A percentile compares a stretch with the other conserved stretches of the same genome.
Evolutionary conservation across 2,113 vertebrate genomes (phyloP).

Genomic region (Pholis gunnellus): DNA sequence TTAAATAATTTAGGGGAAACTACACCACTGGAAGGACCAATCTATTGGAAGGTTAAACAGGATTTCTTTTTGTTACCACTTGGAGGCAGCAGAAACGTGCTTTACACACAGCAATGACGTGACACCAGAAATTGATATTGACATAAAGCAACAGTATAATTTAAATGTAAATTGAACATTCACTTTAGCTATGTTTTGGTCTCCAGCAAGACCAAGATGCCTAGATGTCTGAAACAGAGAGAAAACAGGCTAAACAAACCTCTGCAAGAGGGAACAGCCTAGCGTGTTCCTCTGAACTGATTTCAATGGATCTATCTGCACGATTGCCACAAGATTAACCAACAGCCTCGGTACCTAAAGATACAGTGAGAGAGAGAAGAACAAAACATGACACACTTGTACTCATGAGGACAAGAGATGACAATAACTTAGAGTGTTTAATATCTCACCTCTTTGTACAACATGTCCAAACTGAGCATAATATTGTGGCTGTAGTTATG

Average conservation of each 20-base stretch:
- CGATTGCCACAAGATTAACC: slow-evolving; percentile 88
- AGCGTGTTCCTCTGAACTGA: slow-evolving; percentile 79
- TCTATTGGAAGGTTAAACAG: background rate
- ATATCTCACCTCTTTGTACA: slow-evolving; percentile 88
- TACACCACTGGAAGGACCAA: background rate
- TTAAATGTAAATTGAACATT: background rate
- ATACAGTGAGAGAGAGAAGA: slow-evolving; percentile 6
- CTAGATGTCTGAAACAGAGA: background rate
- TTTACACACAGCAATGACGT: background rate
- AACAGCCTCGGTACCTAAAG: slow-evolving; percentile 89
- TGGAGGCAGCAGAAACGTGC: background rate
- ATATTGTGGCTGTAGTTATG: slow-evolving; percentile 85
- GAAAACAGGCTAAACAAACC: slow-evolving; percentile 80
- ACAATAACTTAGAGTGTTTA: background rate
- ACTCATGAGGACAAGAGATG: background rate
- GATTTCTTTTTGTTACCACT: background rate
- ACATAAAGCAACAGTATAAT: background rate
- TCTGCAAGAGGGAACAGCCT: slow-evolving; percentile 77
- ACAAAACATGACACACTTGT: slow-evolving; percentile 3
- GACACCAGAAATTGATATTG: background rate
- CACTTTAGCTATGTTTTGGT: background rate
- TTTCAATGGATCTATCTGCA: slow-evolving; percentile 84
- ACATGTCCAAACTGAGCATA: slow-evolving; percentile 85
- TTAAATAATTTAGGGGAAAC: background rate
- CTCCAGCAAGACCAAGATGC: background rate